Evolutionary conservation across 1,140 invertebrate genomes (phyloP).

Genomic region (Leptinotarsa lineolata): DNA sequence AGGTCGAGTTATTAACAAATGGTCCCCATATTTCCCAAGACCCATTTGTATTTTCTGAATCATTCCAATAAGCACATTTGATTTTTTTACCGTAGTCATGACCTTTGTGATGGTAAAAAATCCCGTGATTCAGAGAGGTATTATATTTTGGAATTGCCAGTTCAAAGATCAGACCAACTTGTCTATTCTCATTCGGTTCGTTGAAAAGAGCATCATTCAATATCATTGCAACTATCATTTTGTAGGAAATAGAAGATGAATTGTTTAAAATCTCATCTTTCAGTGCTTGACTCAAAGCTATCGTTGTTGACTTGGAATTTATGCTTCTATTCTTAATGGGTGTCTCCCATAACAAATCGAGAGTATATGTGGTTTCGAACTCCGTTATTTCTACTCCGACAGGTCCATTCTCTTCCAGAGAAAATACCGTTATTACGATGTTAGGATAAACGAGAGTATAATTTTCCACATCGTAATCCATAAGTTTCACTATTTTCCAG

Average conservation of each 20-base stretch:
- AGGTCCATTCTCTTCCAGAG: not conserved
- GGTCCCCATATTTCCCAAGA: not conserved
- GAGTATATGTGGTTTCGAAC: too few species aligned
- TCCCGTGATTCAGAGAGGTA: not conserved
- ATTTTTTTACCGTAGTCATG: not conserved
- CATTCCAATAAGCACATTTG: not conserved
- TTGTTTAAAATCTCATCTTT: too few species aligned
- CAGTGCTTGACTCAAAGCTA: too few species aligned
- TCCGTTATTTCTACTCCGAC: not conserved
- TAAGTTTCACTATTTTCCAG: not conserved
- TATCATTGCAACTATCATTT: slow-evolving; percentile 11
- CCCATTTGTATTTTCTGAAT: not conserved
- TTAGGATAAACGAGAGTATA: not conserved
- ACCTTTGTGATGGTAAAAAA: not conserved
- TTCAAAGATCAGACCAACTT: not conserved
- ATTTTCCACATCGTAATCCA: slow-evolving; percentile 11
- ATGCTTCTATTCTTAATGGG: too few species aligned
- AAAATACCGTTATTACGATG: not conserved
- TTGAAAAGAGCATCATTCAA: slow-evolving; percentile 18
- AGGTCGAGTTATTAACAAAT: not conserved
- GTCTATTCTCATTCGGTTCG: not conserved
- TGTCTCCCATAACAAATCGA: too few species aligned
- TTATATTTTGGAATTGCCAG: not conserved
- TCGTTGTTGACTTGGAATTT: too few species aligned
- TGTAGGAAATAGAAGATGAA: not conserved